Conservation (phyloP, 2,797 vertebrate species). For the Cottoperca gobio region DNA sequence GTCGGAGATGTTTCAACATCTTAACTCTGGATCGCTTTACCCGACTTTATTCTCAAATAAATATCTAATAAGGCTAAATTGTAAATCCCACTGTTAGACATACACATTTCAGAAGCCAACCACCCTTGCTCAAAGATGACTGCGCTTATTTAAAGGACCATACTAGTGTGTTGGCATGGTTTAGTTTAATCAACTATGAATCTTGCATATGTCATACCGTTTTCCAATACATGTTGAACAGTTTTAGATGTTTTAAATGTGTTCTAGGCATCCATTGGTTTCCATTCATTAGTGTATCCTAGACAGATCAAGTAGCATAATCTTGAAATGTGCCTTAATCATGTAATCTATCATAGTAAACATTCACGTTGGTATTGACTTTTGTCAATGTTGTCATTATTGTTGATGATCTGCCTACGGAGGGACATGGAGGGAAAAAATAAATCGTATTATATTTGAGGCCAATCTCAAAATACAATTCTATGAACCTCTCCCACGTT, state of each 20-base stretch:
- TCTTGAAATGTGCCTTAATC: background rate
- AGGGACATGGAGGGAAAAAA: no score
- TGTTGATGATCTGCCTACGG: background rate
- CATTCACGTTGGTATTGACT: background rate
- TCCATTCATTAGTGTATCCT: background rate
- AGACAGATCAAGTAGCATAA: background rate
- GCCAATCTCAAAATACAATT: no score
- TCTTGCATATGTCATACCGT: no score
- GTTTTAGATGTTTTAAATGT: background rate
- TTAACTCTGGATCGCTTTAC: background rate
- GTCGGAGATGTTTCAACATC: background rate
- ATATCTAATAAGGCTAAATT: slow-evolving; percentile 5
- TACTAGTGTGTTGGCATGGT: background rate
- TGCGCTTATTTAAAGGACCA: background rate
- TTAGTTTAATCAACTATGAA: background rate
- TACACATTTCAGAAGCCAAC: slow-evolving; percentile 4
- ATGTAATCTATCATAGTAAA: background rate
- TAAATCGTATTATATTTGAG: no score
- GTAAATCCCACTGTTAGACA: background rate
- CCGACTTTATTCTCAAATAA: slow-evolving; percentile 16
- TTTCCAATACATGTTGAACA: background rate
- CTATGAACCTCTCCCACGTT: no score
- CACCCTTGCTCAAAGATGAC: background rate
- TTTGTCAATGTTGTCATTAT: background rate
- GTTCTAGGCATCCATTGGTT: background rate